Conservation (phyloP, 1,140 invertebrate genomes). For the Bombus terrestris region DNA sequence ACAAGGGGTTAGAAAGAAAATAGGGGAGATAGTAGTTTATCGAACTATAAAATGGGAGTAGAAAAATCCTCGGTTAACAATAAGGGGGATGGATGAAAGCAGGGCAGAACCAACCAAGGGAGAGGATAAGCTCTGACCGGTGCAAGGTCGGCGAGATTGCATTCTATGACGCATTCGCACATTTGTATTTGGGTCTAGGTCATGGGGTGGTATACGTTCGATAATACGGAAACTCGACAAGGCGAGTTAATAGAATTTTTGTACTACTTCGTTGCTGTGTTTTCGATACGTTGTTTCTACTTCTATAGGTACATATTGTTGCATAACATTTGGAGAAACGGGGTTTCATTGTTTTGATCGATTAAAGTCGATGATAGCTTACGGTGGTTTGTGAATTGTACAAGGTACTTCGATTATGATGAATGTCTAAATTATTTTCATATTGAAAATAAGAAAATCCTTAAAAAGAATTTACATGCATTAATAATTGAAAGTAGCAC, state of each 20-base stretch:
- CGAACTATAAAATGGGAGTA: not conserved
- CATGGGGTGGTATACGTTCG: slow-evolving; percentile 42
- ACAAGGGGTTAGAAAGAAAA: not conserved
- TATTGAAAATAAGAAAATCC: not conserved
- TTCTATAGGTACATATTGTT: not conserved
- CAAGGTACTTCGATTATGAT: not conserved
- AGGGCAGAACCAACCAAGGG: not conserved
- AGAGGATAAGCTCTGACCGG: not conserved
- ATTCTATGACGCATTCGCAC: slow-evolving; percentile 48
- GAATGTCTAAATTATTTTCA: not conserved
- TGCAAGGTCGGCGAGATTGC: slow-evolving; percentile 36
- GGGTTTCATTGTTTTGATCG: not conserved
- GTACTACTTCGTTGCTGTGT: not conserved
- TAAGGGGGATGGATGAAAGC: not conserved
- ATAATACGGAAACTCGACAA: slow-evolving; percentile 43
- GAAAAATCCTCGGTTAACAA: not conserved
- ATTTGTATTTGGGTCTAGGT: slow-evolving; percentile 62
- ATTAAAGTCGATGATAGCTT: not conserved
- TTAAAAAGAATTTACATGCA: too few species aligned
- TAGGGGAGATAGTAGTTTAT: not conserved
- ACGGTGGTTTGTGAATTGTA: not conserved
- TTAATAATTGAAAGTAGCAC: too few species aligned
- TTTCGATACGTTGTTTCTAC: not conserved
- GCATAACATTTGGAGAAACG: not conserved
- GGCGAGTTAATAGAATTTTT: slow-evolving; percentile 28